Evolutionary conservation across 1,140 invertebrate species (phyloP).

Genomic region (Lasaia peninsularis): DNA sequence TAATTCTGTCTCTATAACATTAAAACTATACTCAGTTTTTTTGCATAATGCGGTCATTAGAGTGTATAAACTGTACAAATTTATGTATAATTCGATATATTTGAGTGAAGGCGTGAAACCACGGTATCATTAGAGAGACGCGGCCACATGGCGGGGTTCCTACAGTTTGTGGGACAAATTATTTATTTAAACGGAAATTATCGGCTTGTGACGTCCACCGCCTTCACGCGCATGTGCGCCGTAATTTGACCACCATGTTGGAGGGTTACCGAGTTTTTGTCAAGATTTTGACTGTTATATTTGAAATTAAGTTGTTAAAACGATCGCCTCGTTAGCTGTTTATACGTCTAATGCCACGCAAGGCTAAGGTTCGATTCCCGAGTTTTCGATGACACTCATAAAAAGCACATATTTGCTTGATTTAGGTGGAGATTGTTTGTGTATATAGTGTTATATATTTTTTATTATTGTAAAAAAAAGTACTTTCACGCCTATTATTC

Average conservation of each 20-base stretch:
- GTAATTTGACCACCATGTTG: slow-evolving; percentile 5
- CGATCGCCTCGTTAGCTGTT: too few relatives aligned
- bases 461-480: too few relatives aligned
- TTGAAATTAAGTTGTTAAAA: too few relatives aligned
- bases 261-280: slow-evolving; percentile 1
- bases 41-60: too few relatives aligned
- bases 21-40: not conserved
- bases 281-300: not conserved
- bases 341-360: too few relatives aligned
- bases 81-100: slow-evolving; percentile 8
- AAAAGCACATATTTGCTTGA: too few relatives aligned
- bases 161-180: slow-evolving; percentile 63
- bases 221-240: slow-evolving; percentile 18
- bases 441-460: too few relatives aligned
- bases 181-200: slow-evolving; percentile 75
- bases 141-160: slow-evolving; percentile 31
- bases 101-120: slow-evolving; percentile 63
- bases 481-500: too few relatives aligned
- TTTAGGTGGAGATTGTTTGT: too few relatives aligned
- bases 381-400: too few relatives aligned
- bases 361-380: too few relatives aligned
- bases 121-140: slow-evolving; percentile 59
- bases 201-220: slow-evolving; percentile 51
- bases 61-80: not conserved
- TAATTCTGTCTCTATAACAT: too few relatives aligned